Evolutionary conservation across 2,888 invertebrate species (phyloP), one percentile per base, ranked within the genome.

Genomic region (Stenodera caucasica): DNA sequence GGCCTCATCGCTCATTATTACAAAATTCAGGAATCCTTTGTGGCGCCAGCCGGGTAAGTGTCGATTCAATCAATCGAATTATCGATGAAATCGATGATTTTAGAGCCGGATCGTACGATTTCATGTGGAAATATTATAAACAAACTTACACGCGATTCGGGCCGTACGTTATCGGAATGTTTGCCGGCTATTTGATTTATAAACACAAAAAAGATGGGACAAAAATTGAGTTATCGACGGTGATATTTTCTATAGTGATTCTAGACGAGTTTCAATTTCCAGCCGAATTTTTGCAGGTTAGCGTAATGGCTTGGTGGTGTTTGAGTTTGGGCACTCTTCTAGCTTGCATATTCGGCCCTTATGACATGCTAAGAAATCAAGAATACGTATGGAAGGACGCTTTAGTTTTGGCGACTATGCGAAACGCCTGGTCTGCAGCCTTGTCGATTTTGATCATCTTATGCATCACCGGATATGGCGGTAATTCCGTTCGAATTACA

Each of bases 151-250:
- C 49, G 11, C 45, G 55, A 14, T 55, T 55, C 29, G 55, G 45
- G 11, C 55, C 55, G 9, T 55, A 55, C 14, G 55, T 55, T 5
- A 55, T 55, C 9, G 55, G 55, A n/a, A 55, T 55, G 49, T n/a
- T 55, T 15, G 14, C 49, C 2, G 55, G 55, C 2, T 55, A 55
- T 14, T 26, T 29, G 2, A 11, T 40, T 2, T 55, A 55, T 15
- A 26, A 37, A 29, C 2, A 14, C 9, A 55, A 49, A 40, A 51
- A 51, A 5, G 29, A 11, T 30, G 51, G 4, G 15, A 8, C 11
- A 2, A 51, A 51, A 8, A 2, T 51, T 7, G n/a, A n/a, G n/a
- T n/a, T n/a, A n/a, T n/a, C n/a, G n/a, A 5, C 15, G 2, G 5
- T 51, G 1, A 55, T 23, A 40, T 55, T 2, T 5, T 61, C 5